A percentile compares a stretch with the other conserved stretches of the same genome.
phyloP scores from a whole-genome alignment of 2,113 vertebrate genomes.

The Solea senegalensis region DNA sequence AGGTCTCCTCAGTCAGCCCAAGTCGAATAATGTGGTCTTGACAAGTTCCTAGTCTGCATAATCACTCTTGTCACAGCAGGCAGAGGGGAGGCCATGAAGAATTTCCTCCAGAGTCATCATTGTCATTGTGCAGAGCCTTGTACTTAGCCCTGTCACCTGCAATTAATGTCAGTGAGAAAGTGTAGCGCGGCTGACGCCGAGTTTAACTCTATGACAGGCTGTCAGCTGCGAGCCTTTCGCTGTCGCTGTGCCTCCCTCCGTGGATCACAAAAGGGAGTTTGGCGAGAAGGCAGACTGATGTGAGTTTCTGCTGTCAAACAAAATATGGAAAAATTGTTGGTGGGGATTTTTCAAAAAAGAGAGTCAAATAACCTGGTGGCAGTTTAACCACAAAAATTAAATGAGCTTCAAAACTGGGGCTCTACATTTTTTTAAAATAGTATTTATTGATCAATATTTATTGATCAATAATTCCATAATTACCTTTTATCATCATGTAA shows the following conservation, averaged over 20 bases:
- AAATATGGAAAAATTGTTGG: not conserved
- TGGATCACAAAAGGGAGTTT: constrained; percentile 30
- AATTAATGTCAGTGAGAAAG: constrained; percentile 75
- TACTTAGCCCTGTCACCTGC: constrained; percentile 80
- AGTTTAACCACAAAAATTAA: not conserved
- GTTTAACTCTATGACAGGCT: constrained; percentile 70
- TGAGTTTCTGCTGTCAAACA: not conserved
- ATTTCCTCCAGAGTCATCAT: constrained; percentile 75
- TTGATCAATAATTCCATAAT: too few species aligned
- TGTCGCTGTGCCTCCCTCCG: constrained; percentile 36
- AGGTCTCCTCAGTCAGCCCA: constrained; percentile 14
- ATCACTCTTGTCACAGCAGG: constrained; percentile 70
- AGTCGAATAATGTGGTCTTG: constrained; percentile 35
- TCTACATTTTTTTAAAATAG: too few species aligned
- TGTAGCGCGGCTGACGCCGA: constrained; percentile 59
- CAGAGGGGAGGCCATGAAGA: constrained; percentile 63
- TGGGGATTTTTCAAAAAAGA: not conserved
- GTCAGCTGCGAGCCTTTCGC: constrained; percentile 50
- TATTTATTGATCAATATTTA: too few species aligned
- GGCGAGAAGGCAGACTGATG: not conserved
- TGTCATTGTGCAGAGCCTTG: constrained; percentile 71
- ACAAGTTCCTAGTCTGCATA: constrained; percentile 67
- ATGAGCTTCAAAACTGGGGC: not conserved
- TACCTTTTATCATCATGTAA: too few species aligned
- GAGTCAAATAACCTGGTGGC: not conserved